Evolutionary conservation across 64 coral and sea anemone species (phyloP), one percentile per base, ranked within the genome.

Genomic region (Astreopora myriophthalma): DNA sequence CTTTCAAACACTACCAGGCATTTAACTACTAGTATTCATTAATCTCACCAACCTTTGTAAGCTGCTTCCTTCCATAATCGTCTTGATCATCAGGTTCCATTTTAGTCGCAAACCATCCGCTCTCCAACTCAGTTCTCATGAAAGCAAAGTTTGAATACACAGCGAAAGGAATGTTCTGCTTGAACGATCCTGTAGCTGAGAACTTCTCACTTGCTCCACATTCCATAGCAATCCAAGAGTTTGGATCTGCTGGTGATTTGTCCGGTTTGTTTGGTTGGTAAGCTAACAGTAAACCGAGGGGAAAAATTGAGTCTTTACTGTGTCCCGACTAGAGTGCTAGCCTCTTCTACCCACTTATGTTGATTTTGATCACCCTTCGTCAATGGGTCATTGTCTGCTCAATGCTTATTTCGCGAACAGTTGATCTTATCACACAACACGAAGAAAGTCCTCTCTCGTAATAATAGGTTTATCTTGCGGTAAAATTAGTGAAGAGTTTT

Each of bases 31-130:
- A n/a, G n/a, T n/a, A n/a, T n/a, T n/a, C n/a, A n/a, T n/a, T n/a
- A n/a, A n/a, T n/a, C 5, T 46, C 5, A 46, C 11, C 42, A 46
- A 96, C 95, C 84, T 96, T 96, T 8, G 87, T 96, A 23, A 92
- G 72, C 12, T 96, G 90, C 48, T 96, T 96, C 25, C 85, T 76
- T 38, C 79, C 79, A 64, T 83, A 83, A 26, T 86, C 65, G 32
- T 96, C 88, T 72, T 55, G 82, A 35, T 96, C 80, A 46, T 96
- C 91, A 24, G 74, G 60, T 13, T 86, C 83, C 49, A 71, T 87
- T 82, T 96, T 81, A 11, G 64, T 78, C 6, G 89, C 95, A 91
- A 96, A 96, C 95, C 95, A 96, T 5, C 91, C 92, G 37, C 90
- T 96, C 40, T 74, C 42, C 3, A 96, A 66, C 32, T 90, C 91